A percentile compares a stretch with the other conserved stretches of the same genome.
Evolutionary conservation across 2,888 invertebrate species (phyloP).

Genomic region (Acleris sparsana): DNA sequence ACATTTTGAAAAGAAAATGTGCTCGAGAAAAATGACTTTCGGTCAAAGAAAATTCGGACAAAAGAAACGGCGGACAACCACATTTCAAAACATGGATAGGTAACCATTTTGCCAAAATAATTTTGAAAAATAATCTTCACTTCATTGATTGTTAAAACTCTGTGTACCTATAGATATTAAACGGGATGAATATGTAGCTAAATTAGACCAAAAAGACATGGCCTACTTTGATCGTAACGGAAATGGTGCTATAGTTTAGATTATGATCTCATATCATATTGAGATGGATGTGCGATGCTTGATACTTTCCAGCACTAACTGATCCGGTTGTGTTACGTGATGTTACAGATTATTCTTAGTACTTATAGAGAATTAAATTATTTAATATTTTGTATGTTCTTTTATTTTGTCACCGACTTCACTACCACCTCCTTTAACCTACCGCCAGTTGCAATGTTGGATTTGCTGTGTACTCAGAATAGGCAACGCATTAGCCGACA

Average conservation of each 20-base stretch:
- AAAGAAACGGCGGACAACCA: no score
- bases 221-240: constrained; percentile 77
- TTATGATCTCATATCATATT: constrained; percentile 79
- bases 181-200: constrained; percentile 48
- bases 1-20: no score
- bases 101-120: no score
- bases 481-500: no score
- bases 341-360: constrained; percentile 77
- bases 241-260: constrained; percentile 81
- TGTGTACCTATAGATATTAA: not conserved
- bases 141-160: not conserved
- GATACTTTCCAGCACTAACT: constrained; percentile 63
- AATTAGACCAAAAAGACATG: constrained; percentile 78
- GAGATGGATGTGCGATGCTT: constrained; percentile 60
- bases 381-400: constrained; percentile 57
- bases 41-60: no score
- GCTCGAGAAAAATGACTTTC: no score
- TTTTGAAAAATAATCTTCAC: no score
- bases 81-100: no score
- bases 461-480: no score
- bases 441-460: no score
- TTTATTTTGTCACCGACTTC: constrained; percentile 40
- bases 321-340: constrained; percentile 77
- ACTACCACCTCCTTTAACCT: no score
- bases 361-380: constrained; percentile 78